Percentiles rank a stretch among this genome's conserved stretches.
phyloP scores from a whole-genome alignment of 1,140 invertebrate species.

The Dendroctonus ponderosae region DNA sequence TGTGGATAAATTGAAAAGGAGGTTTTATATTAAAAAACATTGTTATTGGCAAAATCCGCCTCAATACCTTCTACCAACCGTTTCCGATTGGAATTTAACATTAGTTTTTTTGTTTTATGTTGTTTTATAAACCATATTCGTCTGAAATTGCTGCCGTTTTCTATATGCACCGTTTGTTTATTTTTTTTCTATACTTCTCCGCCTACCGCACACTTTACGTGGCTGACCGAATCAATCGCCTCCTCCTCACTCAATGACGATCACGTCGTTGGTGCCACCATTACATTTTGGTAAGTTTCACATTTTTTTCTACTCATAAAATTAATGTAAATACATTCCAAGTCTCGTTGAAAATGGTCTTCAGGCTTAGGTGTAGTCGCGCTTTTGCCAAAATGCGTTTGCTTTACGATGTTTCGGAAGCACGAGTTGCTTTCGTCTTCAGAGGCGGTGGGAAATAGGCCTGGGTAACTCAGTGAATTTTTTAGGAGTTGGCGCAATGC shows the following conservation, averaged over 20 bases:
- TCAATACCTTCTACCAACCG: no score
- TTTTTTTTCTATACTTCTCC: constrained; percentile 52
- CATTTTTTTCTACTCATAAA: neutral
- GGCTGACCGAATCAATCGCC: constrained; percentile 45
- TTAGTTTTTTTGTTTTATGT: constrained; percentile 12
- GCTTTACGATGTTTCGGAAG: neutral
- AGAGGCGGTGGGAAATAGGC: no score
- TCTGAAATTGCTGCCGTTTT: constrained; percentile 47
- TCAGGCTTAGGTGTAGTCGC: no score
- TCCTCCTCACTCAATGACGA: constrained; percentile 38
- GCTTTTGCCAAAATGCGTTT: no score
- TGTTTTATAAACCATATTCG: constrained; percentile 24
- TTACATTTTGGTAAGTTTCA: constrained; percentile 48
- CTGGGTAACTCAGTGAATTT: neutral
- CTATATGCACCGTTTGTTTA: constrained; percentile 53
- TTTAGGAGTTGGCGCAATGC: no score
- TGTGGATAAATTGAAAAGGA: no score
- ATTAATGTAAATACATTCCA: neutral
- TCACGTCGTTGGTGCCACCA: constrained; percentile 36
- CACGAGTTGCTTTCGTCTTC: no score
- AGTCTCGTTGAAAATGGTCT: no score
- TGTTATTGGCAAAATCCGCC: no score
- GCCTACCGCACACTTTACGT: constrained; percentile 50
- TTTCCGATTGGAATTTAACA: no score
- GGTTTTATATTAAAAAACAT: no score